These are phyloP conservation scores for Napeogenes sylphis DNA, from an alignment of 2,888 invertebrate species.

Conservation along the genomic window DNA sequence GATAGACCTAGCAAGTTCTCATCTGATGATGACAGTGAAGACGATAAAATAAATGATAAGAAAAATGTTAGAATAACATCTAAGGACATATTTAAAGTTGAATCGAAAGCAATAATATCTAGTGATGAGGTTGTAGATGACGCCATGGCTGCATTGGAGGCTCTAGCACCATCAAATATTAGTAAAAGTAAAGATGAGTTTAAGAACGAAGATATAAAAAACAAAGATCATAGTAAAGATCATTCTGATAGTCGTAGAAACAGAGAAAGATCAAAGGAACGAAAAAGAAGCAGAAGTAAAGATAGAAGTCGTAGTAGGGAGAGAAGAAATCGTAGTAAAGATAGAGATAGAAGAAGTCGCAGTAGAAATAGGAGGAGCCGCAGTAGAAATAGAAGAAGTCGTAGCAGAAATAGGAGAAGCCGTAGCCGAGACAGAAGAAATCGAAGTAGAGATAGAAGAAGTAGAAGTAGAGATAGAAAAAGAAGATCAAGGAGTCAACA, in stretches of 20 bases:
- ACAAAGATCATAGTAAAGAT: constrained; percentile 48
- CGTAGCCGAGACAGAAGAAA: constrained; percentile 40
- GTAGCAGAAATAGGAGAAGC: constrained; percentile 38
- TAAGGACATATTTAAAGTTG: constrained; percentile 66
- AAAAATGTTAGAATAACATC: constrained; percentile 56
- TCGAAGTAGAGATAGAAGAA: constrained; percentile 42
- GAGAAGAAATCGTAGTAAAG: constrained; percentile 37
- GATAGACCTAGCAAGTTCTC: constrained; percentile 74
- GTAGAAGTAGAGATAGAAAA: constrained; percentile 41
- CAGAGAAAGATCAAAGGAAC: constrained; percentile 50
- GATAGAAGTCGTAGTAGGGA: constrained; percentile 38
- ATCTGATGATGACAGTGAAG: constrained; percentile 60
- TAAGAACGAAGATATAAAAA: constrained; percentile 42
- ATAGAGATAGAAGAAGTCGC: constrained; percentile 40
- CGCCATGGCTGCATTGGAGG: constrained; percentile 91
- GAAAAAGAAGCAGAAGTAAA: constrained; percentile 40
- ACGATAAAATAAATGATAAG: constrained; percentile 42
- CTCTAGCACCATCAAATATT: constrained; percentile 84
- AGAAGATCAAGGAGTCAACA: constrained; percentile 22
- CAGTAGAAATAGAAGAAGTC: constrained; percentile 39
- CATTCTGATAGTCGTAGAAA: constrained; percentile 43
- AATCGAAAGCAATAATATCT: constrained; percentile 43
- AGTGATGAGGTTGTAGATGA: constrained; percentile 81
- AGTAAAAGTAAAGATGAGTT: constrained; percentile 37
- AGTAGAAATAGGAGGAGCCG: constrained; percentile 42